Base-by-base conservation (phyloP, 2,888 invertebrate species). In the Platypus cylindrus region DNA sequence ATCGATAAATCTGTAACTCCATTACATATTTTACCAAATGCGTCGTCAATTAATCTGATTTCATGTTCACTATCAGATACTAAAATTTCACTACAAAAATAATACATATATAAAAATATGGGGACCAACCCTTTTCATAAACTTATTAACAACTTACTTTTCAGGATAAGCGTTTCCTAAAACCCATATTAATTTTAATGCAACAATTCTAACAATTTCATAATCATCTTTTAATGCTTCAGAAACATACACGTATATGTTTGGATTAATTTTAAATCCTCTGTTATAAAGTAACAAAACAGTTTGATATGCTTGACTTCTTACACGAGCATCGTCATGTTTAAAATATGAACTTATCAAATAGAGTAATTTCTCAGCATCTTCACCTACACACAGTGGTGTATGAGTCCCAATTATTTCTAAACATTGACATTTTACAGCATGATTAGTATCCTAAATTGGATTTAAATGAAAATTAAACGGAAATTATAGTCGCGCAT, bases 1-100 rank as follows among this genome's bases (percentile, higher is more conserved):
- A 90, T 79, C 15, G 89, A 86, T 16, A 93, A 68, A 63, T 97
- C 97, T 51, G 89, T 93, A 30, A 97, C 80, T 1, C 87, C 79
- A 32, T 84, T 82, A 55, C 97, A 97, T 13, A 97, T 81, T 60
- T 87, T 84, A 11, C 86, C 86, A 66, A 98, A 98, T 1, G 94
- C 94, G 55, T 95, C 93, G 60, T 98, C 97, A 17, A 89, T 80
- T 47, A 97, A 66, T 0, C 93, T 74, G 47, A 94, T 73, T 37
- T 86, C 83, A 45, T 90, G 87, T 45, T 82, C 81, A 33, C 79
- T 80, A 14, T 79, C 77, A 34, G 73, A 70, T 9, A 77, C 65
- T 17, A 73, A 72, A 48, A 80, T 78, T 45, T 74, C 67, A 53
- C 79, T 83, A 54, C 26, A 60, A 60, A 43, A 40, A 46, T 40